phyloP scores from a whole-genome alignment of 1,140 invertebrate species.

The Bombus impatiens region DNA sequence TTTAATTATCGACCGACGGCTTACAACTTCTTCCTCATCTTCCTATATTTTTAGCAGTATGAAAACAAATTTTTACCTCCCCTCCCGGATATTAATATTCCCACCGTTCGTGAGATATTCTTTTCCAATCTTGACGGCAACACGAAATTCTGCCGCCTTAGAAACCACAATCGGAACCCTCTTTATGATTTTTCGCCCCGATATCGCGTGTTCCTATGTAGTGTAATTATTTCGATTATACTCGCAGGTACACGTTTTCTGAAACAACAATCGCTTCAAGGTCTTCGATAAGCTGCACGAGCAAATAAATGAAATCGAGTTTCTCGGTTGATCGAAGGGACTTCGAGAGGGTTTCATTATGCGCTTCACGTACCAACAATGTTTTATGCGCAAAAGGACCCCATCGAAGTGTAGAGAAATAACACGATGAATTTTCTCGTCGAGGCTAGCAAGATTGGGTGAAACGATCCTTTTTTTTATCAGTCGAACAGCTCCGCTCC shows the following conservation, averaged over 20 bases:
- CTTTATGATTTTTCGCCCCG: background rate
- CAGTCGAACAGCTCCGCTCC: background rate
- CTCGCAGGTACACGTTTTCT: background rate
- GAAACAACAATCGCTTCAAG: background rate
- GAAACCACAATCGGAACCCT: background rate
- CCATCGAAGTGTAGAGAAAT: background rate
- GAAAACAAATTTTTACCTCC: conserved; percentile 29
- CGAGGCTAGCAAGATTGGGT: background rate
- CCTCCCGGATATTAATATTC: conserved; percentile 33
- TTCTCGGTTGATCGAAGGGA: background rate
- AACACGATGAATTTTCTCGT: background rate
- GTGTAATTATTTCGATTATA: background rate
- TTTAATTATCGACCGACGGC: conserved; percentile 42
- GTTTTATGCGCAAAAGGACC: background rate
- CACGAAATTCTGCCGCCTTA: background rate
- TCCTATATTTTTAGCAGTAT: conserved; percentile 23
- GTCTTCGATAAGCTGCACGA: background rate
- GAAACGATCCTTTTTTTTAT: background rate
- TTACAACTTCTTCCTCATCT: background rate
- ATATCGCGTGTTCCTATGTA: background rate
- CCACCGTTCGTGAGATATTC: conserved; percentile 30
- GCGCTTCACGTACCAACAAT: background rate
- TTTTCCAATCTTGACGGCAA: background rate
- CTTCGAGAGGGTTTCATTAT: background rate
- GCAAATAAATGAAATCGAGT: background rate